Evolutionary conservation across 2,113 vertebrate species (phyloP).

Genomic region (Coturnix japonica): DNA sequence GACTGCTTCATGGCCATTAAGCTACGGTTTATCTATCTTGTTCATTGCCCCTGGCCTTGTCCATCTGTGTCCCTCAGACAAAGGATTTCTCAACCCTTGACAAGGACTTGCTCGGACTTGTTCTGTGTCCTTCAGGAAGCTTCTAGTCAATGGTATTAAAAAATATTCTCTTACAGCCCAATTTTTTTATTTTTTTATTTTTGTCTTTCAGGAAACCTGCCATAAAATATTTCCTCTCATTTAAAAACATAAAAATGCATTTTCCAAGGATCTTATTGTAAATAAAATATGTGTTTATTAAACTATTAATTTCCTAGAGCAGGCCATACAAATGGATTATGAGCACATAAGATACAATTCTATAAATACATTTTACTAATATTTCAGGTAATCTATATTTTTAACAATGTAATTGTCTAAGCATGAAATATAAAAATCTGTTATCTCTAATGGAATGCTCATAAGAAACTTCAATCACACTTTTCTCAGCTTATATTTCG

Average conservation of each 20-base stretch:
- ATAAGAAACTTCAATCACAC: background rate
- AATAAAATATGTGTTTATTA: rapidly evolving
- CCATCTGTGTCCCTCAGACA: no score
- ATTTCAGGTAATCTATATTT: background rate
- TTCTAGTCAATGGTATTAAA: no score
- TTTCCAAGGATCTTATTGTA: background rate
- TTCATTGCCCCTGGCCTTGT: no score
- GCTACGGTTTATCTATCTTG: no score
- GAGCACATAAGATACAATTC: background rate
- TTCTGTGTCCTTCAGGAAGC: no score
- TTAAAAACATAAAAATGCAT: background rate
- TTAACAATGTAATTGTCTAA: background rate
- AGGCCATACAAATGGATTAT: background rate
- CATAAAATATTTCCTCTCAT: rapidly evolving
- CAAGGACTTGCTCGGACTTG: no score
- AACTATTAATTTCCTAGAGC: background rate
- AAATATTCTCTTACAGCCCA: no score
- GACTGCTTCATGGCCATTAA: no score
- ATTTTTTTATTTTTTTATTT: no score
- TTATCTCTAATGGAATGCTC: background rate
- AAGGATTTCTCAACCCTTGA: no score
- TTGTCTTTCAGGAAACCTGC: background rate
- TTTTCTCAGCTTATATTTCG: background rate
- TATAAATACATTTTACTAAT: rapidly evolving
- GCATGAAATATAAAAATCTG: background rate